Conservation (phyloP, 2,888 invertebrate genomes). For the Drosophila formosana region DNA sequence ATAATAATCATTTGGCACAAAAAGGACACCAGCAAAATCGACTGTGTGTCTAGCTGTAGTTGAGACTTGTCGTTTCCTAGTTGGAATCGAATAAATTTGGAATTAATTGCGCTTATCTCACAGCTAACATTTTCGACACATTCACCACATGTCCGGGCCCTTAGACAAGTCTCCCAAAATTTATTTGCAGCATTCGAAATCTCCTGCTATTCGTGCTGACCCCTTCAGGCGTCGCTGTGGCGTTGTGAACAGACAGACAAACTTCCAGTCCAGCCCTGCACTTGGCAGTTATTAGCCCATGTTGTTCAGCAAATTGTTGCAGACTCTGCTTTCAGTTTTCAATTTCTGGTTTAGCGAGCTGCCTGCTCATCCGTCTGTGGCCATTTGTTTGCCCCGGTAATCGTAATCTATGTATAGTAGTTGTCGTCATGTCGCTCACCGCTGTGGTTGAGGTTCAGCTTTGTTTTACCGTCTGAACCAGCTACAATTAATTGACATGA, state of each 20-base stretch:
- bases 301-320: slow-evolving; percentile 43
- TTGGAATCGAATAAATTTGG: slow-evolving; percentile 72
- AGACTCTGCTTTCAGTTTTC: slow-evolving; percentile 37
- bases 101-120: slow-evolving; percentile 76
- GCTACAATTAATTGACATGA: slow-evolving; percentile 64
- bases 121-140: slow-evolving; percentile 44
- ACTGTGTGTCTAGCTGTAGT: slow-evolving; percentile 15
- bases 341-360: slow-evolving; percentile 28
- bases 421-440: slow-evolving; percentile 46
- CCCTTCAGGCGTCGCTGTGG: not conserved
- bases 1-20: not conserved
- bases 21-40: slow-evolving; percentile 11
- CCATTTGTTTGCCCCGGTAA: slow-evolving; percentile 44
- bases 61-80: slow-evolving; percentile 23
- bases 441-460: slow-evolving; percentile 33
- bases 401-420: slow-evolving; percentile 33
- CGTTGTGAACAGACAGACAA: slow-evolving; percentile 18
- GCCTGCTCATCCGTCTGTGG: slow-evolving; percentile 18
- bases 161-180: slow-evolving; percentile 7
- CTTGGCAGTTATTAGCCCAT: slow-evolving; percentile 48
- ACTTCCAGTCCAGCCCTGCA: slow-evolving; percentile 27
- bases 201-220: not conserved
- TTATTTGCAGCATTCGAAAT: slow-evolving; percentile 25
- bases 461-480: slow-evolving; percentile 38
- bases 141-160: slow-evolving; percentile 16